Conservation (phyloP, 2,888 invertebrate genomes). For the Lysandra bellargus region DNA sequence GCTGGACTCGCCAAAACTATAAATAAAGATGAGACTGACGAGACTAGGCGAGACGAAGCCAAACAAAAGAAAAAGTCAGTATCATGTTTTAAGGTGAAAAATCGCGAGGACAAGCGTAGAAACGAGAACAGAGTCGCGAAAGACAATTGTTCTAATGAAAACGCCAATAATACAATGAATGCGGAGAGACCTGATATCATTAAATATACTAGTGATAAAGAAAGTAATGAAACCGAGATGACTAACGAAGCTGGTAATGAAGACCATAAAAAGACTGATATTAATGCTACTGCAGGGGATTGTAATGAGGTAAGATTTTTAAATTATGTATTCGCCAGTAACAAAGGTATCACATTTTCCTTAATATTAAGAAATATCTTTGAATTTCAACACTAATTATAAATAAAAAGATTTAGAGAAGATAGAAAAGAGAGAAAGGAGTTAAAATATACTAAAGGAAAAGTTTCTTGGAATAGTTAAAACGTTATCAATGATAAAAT, state of each 20-base stretch:
- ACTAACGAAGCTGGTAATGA: slow-evolving; percentile 50
- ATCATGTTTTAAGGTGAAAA: slow-evolving; percentile 77
- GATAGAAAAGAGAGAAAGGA: neutral
- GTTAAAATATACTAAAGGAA: neutral
- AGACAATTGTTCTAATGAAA: slow-evolving; percentile 72
- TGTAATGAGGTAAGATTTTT: slow-evolving; percentile 58
- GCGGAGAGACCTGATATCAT: slow-evolving; percentile 66
- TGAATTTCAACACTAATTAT: neutral
- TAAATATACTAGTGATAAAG: slow-evolving; percentile 63
- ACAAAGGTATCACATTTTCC: neutral
- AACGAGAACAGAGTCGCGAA: slow-evolving; percentile 64
- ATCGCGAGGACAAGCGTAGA: slow-evolving; percentile 65
- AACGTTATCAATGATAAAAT: slow-evolving; percentile 44
- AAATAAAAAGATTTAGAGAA: neutral
- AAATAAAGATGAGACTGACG: slow-evolving; percentile 51
- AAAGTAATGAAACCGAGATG: slow-evolving; percentile 62
- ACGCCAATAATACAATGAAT: slow-evolving; percentile 66
- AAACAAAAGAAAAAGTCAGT: slow-evolving; percentile 70
- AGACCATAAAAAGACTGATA: slow-evolving; percentile 58
- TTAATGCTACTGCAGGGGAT: slow-evolving; percentile 57
- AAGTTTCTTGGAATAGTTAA: slow-evolving; percentile 34
- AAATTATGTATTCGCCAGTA: neutral
- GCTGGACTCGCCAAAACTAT: slow-evolving; percentile 53
- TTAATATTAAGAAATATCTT: neutral
- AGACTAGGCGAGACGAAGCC: slow-evolving; percentile 61